Conservation (phyloP, 2,888 invertebrate genomes). For the Glyphotaelius pellucidus region DNA sequence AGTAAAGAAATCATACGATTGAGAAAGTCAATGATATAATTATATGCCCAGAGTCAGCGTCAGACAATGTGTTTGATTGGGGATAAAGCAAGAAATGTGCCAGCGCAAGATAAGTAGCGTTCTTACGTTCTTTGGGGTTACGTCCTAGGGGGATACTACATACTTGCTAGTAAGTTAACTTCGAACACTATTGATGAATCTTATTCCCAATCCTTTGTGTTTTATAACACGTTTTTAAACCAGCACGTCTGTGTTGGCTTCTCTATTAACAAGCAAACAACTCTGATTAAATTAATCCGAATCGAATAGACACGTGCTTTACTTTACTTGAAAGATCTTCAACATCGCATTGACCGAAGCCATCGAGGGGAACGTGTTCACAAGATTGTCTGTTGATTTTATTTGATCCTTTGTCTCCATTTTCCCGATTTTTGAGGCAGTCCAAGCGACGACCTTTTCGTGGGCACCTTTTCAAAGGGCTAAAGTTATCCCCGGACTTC, state of each 20-base stretch:
- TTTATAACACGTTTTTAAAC: neutral
- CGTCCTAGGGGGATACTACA: too few species aligned
- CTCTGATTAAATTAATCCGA: neutral
- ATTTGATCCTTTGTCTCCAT: neutral
- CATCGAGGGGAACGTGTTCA: neutral
- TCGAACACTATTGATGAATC: neutral
- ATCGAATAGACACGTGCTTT: neutral
- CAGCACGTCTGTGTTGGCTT: neutral
- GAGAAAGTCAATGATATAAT: neutral
- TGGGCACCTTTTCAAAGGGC: neutral
- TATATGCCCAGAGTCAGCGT: neutral
- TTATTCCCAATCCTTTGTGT: neutral
- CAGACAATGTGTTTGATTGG: neutral
- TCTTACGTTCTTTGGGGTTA: too few species aligned
- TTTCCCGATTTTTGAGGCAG: neutral
- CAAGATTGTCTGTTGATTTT: neutral
- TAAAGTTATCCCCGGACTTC: neutral
- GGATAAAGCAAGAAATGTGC: neutral
- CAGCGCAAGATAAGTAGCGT: neutral
- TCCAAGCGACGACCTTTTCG: neutral
- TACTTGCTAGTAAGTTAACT: neutral
- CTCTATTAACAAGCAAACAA: neutral
- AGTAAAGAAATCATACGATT: neutral
- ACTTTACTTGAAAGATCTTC: neutral
- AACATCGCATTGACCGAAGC: constrained; percentile 3